These are phyloP conservation scores for Macaria liturata DNA, from an alignment of 2,888 invertebrate genomes.

Conservation along the genomic window DNA sequence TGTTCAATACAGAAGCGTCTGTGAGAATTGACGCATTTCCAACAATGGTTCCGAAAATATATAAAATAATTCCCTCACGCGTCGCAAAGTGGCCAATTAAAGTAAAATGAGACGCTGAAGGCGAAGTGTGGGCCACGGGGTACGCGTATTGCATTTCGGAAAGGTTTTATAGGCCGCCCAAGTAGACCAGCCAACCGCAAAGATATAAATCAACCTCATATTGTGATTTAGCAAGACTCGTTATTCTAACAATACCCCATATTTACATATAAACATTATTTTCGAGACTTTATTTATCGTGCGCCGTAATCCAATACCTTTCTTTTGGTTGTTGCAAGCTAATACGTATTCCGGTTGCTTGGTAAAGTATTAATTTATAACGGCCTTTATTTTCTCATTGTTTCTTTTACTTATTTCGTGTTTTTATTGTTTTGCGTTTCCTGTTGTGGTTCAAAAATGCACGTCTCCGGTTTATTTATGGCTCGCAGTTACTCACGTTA, in stretches of 20 bases:
- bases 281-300: constrained; percentile 64
- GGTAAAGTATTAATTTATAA: constrained; percentile 62
- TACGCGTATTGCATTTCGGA: constrained; percentile 38
- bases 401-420: constrained; percentile 38
- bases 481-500: constrained; percentile 17
- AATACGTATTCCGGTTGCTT: constrained; percentile 56
- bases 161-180: constrained; percentile 76
- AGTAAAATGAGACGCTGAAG: constrained; percentile 10
- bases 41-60: background rate
- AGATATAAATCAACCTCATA: constrained; percentile 83
- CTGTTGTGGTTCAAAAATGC: constrained; percentile 36
- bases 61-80: background rate
- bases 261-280: constrained; percentile 83
- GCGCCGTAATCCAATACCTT: constrained; percentile 62
- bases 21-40: no score
- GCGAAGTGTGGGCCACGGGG: constrained; percentile 2
- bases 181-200: constrained; percentile 76
- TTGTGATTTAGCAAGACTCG: constrained; percentile 85
- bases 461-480: constrained; percentile 29
- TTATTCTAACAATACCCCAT: constrained; percentile 84
- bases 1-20: no score
- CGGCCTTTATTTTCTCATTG: constrained; percentile 47
- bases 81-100: constrained; percentile 46
- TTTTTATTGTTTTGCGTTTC: constrained; percentile 42
- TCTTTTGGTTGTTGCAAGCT: constrained; percentile 48